Conservation (phyloP, 2,113 vertebrate species). For the Rhinolophus ferrumequinum region DNA sequence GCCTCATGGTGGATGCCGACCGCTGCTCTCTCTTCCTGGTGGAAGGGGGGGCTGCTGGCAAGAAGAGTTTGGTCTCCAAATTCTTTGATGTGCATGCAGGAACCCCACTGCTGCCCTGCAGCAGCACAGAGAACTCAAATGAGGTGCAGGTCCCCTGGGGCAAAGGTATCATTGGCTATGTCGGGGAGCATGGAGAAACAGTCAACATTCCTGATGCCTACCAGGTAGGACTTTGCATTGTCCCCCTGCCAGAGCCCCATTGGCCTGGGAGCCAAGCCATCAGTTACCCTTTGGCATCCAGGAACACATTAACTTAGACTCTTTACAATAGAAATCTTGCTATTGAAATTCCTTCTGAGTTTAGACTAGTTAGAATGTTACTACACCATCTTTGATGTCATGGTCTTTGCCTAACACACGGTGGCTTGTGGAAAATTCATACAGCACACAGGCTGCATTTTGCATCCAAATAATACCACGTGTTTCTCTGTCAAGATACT, state of each 20-base stretch:
- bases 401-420: neutral
- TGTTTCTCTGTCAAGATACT: slow-evolving; percentile 29
- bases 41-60: slow-evolving; percentile 92
- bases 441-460: neutral
- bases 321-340: neutral
- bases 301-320: neutral
- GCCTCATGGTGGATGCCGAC: slow-evolving; percentile 98
- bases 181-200: slow-evolving; percentile 97
- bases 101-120: slow-evolving; percentile 93
- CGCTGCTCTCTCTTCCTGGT: slow-evolving; percentile 97
- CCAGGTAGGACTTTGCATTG: slow-evolving; percentile 89
- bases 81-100: slow-evolving; percentile 98
- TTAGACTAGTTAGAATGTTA: slow-evolving; percentile 37
- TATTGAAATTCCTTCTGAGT: slow-evolving; percentile 28
- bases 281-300: neutral
- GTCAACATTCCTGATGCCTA: slow-evolving; percentile 99
- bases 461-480: neutral
- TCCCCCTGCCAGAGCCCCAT: neutral
- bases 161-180: slow-evolving; percentile 98
- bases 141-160: slow-evolving; percentile 99
- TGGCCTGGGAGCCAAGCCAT: neutral
- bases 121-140: slow-evolving; percentile 91
- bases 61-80: slow-evolving; percentile 97
- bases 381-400: neutral
- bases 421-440: slow-evolving; percentile 44